phyloP scores from a whole-genome alignment of 2,888 invertebrate genomes.

The Cephus sareptanus region DNA sequence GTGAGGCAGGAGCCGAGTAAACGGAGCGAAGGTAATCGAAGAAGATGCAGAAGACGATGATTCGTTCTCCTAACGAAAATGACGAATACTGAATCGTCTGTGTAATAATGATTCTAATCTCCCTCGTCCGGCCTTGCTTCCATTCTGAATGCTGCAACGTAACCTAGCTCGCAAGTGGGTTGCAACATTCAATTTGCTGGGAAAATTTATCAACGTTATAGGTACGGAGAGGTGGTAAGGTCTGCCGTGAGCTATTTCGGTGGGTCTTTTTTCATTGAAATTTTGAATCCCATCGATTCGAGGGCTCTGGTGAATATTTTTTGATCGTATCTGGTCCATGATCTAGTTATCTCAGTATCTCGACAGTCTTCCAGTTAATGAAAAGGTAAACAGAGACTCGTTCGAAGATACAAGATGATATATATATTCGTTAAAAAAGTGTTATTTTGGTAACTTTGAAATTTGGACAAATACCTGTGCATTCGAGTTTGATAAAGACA shows the following conservation, averaged over 20 bases:
- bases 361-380: not conserved
- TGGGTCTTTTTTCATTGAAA: not conserved
- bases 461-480: too few species aligned
- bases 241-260: not conserved
- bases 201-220: conserved; percentile 29
- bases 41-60: not conserved
- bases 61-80: not conserved
- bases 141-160: conserved; percentile 48
- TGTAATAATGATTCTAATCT: conserved; percentile 53
- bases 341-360: not conserved
- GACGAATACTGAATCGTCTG: not conserved
- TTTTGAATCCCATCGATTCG: not conserved
- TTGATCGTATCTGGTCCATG: not conserved
- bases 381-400: not conserved
- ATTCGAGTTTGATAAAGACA: too few species aligned
- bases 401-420: not conserved
- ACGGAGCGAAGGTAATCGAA: not conserved
- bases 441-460: too few species aligned
- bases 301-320: not conserved
- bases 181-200: conserved; percentile 37
- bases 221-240: not conserved
- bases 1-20: not conserved
- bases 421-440: not conserved
- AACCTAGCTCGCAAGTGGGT: conserved; percentile 52
- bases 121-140: conserved; percentile 58